Evolutionary conservation across 2,797 vertebrate genomes (phyloP), one percentile per base, ranked within the genome.

Genomic region (Paedocypris micromegethes): DNA sequence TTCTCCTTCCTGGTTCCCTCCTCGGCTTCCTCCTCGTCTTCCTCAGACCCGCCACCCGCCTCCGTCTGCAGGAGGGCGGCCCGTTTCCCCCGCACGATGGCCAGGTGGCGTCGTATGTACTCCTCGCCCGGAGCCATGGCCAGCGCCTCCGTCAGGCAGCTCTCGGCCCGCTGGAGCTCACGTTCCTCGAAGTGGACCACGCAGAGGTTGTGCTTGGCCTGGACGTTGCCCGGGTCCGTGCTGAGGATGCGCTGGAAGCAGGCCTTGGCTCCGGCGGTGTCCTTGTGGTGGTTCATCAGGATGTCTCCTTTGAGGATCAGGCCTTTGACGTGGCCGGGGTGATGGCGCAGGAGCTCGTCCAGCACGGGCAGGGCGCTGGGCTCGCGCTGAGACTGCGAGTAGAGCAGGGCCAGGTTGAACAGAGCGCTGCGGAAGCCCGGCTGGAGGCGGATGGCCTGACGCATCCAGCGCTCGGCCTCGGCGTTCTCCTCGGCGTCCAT

Each of bases 231-330:
- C 64, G 95, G 96, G 82, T 99, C 96, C 80, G 94, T 88, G 70
- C 83, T 81, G 64, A 99, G 65, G 77, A 98, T 98, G 68, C 87
- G 92, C 83, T 98, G 87, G 71, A 99, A 99, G 84, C 95, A 98
- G 44, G 64, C 82, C 66, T 94, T 96, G 7, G 96, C 97, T 3
- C 96, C 96, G 1, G 6, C 69, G 0, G 95, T 96, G 88, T 99
- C 96, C 78, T 96, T 98, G 76, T 91, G 93, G 76, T 98, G 96
- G 86, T 99, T 99, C 97, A 99, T 98, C 61, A 98, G 90, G 80
- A 99, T 98, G 83, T 99, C 97, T 2, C 96, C 97, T 80, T 98
- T 98, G 68, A 99, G 89, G 83, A 99, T 98, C 1, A 99, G 91
- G 56, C 94, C 97, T 83, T 99, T 99, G 73, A 92, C 90, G 79